A percentile compares a stretch with the other conserved stretches of the same genome.
Conservation (phyloP, 2,797 vertebrate genomes). For the Pipistrellus pipistrellus region DNA sequence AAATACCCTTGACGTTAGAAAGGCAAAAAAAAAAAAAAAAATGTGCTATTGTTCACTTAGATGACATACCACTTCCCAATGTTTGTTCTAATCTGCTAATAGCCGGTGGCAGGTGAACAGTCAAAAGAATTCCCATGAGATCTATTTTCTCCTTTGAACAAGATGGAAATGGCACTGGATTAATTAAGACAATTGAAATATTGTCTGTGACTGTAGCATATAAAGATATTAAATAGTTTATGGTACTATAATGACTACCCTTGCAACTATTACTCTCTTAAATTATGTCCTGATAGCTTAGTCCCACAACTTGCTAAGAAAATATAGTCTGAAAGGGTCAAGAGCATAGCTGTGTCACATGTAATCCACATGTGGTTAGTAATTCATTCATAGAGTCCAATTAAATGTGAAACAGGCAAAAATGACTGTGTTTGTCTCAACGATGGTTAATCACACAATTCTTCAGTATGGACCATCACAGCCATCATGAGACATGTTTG, state of each 20-base stretch:
- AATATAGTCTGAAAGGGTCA: not conserved
- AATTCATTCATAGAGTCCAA: slow-evolving; percentile 26
- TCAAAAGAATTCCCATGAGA: slow-evolving; percentile 62
- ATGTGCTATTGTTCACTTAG: slow-evolving; percentile 58
- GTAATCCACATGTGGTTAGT: not conserved
- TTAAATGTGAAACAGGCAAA: not conserved
- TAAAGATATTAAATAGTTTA: slow-evolving; percentile 63
- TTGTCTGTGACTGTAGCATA: slow-evolving; percentile 37
- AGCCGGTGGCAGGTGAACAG: slow-evolving; percentile 58
- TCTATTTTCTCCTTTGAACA: slow-evolving; percentile 67
- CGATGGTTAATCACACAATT: not conserved
- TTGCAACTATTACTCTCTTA: slow-evolving; percentile 25
- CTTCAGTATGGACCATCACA: not conserved
- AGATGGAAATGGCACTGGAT: slow-evolving; percentile 64
- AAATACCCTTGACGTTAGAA: slow-evolving; percentile 64
- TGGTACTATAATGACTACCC: not conserved
- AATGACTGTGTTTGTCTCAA: not conserved
- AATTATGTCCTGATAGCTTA: slow-evolving; percentile 16
- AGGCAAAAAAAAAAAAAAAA: slow-evolving; percentile 70
- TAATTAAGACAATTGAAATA: slow-evolving; percentile 56
- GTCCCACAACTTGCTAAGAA: slow-evolving; percentile 13
- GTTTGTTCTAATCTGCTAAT: slow-evolving; percentile 70
- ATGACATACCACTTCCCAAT: slow-evolving; percentile 37
- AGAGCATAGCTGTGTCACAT: not conserved
- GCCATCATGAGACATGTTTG: not conserved